Conservation (phyloP, 2,113 vertebrate species). For the Loxodonta africana region DNA sequence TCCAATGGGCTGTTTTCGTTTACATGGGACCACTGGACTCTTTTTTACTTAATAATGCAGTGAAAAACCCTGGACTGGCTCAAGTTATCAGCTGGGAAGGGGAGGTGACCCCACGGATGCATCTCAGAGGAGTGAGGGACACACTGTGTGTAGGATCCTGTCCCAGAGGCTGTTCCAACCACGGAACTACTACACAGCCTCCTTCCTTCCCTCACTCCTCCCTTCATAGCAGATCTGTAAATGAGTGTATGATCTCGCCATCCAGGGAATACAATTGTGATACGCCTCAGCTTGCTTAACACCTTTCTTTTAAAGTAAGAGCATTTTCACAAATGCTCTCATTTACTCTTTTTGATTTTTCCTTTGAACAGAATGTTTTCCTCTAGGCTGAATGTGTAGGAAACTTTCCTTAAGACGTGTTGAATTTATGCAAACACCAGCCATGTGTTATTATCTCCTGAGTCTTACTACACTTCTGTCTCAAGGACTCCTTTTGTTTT, state of each 20-base stretch:
- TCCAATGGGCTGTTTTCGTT: accelerated
- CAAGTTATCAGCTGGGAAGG: background rate
- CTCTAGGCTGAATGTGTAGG: background rate
- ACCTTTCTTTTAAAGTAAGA: background rate
- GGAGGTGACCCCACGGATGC: background rate
- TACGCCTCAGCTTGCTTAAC: background rate
- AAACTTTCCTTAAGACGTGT: background rate
- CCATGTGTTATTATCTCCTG: no score
- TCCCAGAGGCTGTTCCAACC: background rate
- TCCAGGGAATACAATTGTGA: no score
- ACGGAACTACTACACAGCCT: accelerated
- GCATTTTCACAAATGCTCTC: background rate
- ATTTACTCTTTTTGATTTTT: background rate
- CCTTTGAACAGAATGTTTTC: background rate
- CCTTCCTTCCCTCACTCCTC: no score
- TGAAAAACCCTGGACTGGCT: background rate
- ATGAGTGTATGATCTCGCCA: background rate
- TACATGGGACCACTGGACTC: background rate
- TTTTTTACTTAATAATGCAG: background rate
- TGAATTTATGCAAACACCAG: background rate
- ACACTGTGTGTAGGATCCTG: no score
- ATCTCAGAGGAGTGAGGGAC: background rate
- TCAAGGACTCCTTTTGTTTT: background rate
- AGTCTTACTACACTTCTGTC: background rate
- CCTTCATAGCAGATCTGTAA: background rate